Conservation (phyloP, 2,113 vertebrate genomes). For the Pionites leucogaster region DNA sequence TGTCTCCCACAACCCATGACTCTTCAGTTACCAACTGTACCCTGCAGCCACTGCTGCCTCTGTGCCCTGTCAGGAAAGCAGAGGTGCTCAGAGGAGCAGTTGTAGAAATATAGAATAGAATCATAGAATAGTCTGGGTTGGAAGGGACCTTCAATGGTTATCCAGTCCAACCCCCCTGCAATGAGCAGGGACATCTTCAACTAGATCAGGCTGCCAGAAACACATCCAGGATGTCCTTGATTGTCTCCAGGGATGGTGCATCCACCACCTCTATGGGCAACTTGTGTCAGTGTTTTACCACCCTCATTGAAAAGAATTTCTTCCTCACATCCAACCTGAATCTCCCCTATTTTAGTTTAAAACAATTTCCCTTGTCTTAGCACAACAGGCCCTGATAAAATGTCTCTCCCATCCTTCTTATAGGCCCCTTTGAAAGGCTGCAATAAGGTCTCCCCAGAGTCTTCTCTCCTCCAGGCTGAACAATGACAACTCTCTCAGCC, state of each 20-base stretch:
- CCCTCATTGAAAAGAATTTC: neutral
- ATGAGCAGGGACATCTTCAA: neutral
- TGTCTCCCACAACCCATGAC: neutral
- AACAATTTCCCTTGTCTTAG: neutral
- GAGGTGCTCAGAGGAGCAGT: neutral
- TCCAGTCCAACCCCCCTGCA: neutral
- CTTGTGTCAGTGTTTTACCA: neutral
- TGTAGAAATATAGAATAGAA: neutral
- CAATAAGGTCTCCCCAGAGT: neutral
- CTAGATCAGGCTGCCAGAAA: neutral
- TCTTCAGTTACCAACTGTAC: rapidly evolving
- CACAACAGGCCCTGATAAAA: neutral
- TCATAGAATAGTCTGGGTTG: neutral
- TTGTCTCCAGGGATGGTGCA: neutral
- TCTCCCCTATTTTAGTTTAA: neutral
- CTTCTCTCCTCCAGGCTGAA: neutral
- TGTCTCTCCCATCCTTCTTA: neutral
- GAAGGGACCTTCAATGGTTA: neutral
- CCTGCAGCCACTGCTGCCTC: neutral
- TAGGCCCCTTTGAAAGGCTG: neutral
- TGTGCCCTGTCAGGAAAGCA: neutral
- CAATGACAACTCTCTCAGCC: neutral
- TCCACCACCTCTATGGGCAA: neutral
- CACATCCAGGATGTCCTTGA: neutral
- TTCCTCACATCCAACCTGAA: neutral